Percentiles rank a stretch among this genome's conserved stretches.
Conservation (phyloP, 2,797 vertebrate genomes). For the Merluccius polli region DNA sequence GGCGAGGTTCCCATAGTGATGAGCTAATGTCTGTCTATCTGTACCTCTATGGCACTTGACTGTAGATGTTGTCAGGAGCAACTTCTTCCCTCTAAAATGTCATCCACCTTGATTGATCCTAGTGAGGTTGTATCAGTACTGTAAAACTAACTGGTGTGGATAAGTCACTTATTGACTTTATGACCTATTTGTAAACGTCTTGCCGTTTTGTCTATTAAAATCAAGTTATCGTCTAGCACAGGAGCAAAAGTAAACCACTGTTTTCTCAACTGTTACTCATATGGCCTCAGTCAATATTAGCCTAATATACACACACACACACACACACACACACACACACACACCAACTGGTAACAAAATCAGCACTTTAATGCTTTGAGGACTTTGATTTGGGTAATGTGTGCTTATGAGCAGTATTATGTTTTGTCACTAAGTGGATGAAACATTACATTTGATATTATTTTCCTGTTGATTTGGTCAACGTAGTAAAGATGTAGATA, state of each 20-base stretch:
- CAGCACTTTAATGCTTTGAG: conserved; percentile 76
- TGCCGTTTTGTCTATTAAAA: background rate
- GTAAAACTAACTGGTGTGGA: conserved; percentile 30
- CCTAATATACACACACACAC: conserved; percentile 10
- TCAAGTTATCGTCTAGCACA: background rate
- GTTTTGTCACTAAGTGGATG: conserved; percentile 54
- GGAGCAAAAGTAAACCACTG: background rate
- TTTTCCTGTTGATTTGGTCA: conserved; percentile 61
- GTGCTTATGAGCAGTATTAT: conserved; percentile 79
- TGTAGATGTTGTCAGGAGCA: conserved; percentile 41
- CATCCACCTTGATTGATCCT: conserved; percentile 21
- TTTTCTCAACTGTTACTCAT: background rate
- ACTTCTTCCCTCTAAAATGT: conserved; percentile 48
- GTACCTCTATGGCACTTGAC: conserved; percentile 51
- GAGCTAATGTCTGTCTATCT: conserved; percentile 37
- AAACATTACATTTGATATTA: conserved; percentile 63
- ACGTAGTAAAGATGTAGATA: conserved; percentile 42
- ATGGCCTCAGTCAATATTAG: background rate
- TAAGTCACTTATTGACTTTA: conserved; percentile 30
- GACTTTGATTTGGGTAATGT: conserved; percentile 38
- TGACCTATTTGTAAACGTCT: conserved; percentile 16
- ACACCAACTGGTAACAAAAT: conserved; percentile 42
- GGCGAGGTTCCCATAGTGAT: conserved; percentile 63
- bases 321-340: conserved; percentile 19
- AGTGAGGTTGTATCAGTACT: conserved; percentile 24